Evolutionary conservation across 1,140 invertebrate genomes (phyloP).

Genomic region (Bradynema listronoti): DNA sequence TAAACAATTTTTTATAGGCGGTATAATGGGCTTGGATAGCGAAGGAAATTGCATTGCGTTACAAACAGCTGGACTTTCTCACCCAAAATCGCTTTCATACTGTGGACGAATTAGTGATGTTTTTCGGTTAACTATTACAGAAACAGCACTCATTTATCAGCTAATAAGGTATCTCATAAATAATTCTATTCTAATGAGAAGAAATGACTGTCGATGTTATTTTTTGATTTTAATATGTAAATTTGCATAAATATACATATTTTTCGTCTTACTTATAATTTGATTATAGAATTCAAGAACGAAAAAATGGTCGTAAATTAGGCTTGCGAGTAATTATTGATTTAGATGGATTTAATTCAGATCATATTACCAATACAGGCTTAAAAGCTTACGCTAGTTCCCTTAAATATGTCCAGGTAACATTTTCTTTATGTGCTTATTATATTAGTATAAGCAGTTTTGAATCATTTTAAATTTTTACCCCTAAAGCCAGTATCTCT

Average conservation of each 20-base stretch:
- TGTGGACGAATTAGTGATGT: constrained; percentile 39
- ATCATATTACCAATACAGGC: constrained; percentile 23
- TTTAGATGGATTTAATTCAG: constrained; percentile 32
- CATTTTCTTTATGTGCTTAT: not conserved
- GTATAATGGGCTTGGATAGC: constrained; percentile 46
- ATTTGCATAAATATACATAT: too few species aligned
- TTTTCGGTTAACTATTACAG: constrained; percentile 21
- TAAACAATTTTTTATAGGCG: constrained; percentile 18
- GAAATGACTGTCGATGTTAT: too few species aligned
- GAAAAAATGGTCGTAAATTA: constrained; percentile 27
- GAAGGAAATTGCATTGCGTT: constrained; percentile 49
- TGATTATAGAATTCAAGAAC: constrained; percentile 28
- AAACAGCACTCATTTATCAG: constrained; percentile 30
- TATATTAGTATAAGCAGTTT: not conserved
- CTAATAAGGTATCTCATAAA: too few species aligned
- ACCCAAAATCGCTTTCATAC: constrained; percentile 33
- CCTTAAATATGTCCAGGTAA: constrained; percentile 19
- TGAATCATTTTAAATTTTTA: constrained; percentile 2
- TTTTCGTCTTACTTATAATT: too few species aligned
- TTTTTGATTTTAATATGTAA: too few species aligned
- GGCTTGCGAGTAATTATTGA: constrained; percentile 34
- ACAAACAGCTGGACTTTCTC: constrained; percentile 35
- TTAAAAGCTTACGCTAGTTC: constrained; percentile 32
- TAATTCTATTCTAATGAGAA: too few species aligned
- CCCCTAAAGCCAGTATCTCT: not conserved